phyloP scores from a whole-genome alignment of 2,888 invertebrate species.

The Cataglyphis livida region DNA sequence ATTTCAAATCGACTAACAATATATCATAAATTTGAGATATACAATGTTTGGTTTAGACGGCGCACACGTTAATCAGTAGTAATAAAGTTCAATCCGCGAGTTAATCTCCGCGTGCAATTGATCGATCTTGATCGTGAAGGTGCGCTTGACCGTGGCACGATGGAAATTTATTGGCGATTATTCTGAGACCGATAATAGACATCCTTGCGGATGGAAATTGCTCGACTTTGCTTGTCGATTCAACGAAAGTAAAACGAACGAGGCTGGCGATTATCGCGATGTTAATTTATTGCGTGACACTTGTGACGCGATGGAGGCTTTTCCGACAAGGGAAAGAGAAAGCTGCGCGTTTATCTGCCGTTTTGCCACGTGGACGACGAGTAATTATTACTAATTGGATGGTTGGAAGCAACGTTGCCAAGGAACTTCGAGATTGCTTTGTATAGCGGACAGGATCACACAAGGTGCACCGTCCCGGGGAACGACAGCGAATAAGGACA shows the following conservation, averaged over 20 bases:
- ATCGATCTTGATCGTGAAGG: slow-evolving; percentile 20
- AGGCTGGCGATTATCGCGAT: slow-evolving; percentile 64
- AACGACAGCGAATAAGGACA: slow-evolving; percentile 26
- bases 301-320: slow-evolving; percentile 36
- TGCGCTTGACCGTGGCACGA: slow-evolving; percentile 24
- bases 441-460: slow-evolving; percentile 3
- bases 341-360: slow-evolving; percentile 55
- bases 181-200: slow-evolving; percentile 68
- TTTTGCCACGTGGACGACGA: slow-evolving; percentile 53
- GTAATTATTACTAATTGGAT: slow-evolving; percentile 70
- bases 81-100: slow-evolving; percentile 42
- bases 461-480: neutral
- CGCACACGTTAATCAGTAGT: neutral
- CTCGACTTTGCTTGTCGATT: neutral
- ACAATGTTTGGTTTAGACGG: neutral
- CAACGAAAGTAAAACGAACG: slow-evolving; percentile 59
- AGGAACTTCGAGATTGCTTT: slow-evolving; percentile 38
- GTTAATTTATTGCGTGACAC: slow-evolving; percentile 65
- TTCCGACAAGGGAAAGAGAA: neutral
- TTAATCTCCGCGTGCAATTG: slow-evolving; percentile 59
- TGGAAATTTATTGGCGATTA: slow-evolving; percentile 73
- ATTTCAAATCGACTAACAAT: slow-evolving; percentile 6
- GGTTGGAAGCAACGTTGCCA: slow-evolving; percentile 29
- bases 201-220: slow-evolving; percentile 50
- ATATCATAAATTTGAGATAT: neutral